Conservation (phyloP, 2,888 invertebrate genomes). For the Agrotis exclamationis region DNA sequence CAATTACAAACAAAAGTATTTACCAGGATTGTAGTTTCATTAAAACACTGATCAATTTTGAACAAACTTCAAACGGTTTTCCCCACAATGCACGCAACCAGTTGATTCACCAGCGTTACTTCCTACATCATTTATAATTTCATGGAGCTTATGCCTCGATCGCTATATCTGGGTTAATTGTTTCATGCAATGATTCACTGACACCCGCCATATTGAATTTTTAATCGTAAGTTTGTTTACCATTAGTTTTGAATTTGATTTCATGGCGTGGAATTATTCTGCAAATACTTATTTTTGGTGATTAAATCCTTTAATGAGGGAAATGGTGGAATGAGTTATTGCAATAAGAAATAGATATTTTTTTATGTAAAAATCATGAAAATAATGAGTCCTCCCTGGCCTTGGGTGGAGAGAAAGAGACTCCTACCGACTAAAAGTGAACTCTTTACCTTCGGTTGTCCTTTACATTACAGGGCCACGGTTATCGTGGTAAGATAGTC, state of each 20-base stretch:
- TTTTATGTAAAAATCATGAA: no score
- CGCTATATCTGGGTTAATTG: constrained; percentile 82
- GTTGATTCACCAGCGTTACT: constrained; percentile 80
- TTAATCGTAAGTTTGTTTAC: constrained; percentile 58
- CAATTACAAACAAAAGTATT: no score
- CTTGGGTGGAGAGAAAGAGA: no score
- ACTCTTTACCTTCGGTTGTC: no score
- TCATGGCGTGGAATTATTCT: background rate
- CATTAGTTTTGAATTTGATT: constrained; percentile 28
- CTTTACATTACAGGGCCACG: no score
- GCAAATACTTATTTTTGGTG: background rate
- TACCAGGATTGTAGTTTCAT: background rate
- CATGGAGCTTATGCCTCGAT: constrained; percentile 76
- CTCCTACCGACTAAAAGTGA: no score
- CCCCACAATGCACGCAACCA: constrained; percentile 70
- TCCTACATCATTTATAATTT: constrained; percentile 88
- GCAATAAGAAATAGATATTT: no score
- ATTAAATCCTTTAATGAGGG: background rate
- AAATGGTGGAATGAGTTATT: no score
- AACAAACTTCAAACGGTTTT: constrained; percentile 35
- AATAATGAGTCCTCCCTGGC: no score
- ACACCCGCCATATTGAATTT: constrained; percentile 63
- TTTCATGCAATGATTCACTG: constrained; percentile 76
- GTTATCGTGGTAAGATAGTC: no score
- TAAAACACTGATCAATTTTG: constrained; percentile 6